Percentiles rank a stretch among this genome's conserved stretches.
Conservation (phyloP, 2,797 vertebrate species). For the Falco cherrug region DNA sequence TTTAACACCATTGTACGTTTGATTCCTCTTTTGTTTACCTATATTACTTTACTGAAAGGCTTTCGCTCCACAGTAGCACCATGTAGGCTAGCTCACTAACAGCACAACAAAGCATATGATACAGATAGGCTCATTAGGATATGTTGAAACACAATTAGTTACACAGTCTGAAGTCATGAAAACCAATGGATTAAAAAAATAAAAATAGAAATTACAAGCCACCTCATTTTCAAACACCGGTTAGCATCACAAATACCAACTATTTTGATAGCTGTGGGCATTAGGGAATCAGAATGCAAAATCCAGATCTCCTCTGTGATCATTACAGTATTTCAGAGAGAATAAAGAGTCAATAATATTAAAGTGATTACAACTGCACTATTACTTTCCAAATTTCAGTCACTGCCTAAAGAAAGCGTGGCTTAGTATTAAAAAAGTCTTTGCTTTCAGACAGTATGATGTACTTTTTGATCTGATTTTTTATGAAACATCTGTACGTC, state of each 20-base stretch:
- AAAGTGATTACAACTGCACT: neutral
- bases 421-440: neutral
- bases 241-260: slow-evolving; percentile 10
- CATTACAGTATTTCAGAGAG: neutral
- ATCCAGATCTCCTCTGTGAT: neutral
- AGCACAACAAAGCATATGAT: neutral
- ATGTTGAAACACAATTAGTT: slow-evolving; percentile 1
- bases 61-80: neutral
- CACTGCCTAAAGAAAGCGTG: neutral
- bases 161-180: neutral
- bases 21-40: neutral
- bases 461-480: neutral
- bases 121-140: neutral
- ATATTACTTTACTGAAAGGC: neutral
- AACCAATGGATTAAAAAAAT: neutral
- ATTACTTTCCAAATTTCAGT: neutral
- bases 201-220: neutral
- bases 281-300: neutral
- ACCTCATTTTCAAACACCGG: neutral
- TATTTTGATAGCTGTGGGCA: slow-evolving; percentile 9
- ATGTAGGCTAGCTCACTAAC: neutral
- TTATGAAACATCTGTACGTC: neutral
- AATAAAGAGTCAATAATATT: neutral
- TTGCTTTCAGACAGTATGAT: neutral
- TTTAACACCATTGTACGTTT: neutral